A percentile compares a stretch with the other conserved stretches of the same genome.
Conservation (phyloP, 2,113 vertebrate species). For the rabbit (Oryctolagus cuniculus) region mOryCun1.1 NC_091440.1:10448501-10449000, state of each 20-base stretch:
- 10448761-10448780: not conserved
- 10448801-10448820: not conserved
- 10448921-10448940: not conserved
- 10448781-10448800: not conserved
- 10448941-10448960: not conserved
- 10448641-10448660: not conserved
- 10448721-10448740: slow-evolving; percentile 10
- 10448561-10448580: not conserved
- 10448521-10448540: too few species aligned
- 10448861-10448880: not conserved
- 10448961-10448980: not conserved
- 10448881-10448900: not conserved
- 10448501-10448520: not conserved
- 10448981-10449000: not conserved
- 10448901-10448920: not conserved
- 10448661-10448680: not conserved
- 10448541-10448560: not conserved
- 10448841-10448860: not conserved
- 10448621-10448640: not conserved
- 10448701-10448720: not conserved
- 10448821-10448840: not conserved
- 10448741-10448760: not conserved
- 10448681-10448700: not conserved
- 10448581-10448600: not conserved
- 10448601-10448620: not conserved